These are phyloP conservation scores for Tromatobia lineatoria DNA, from an alignment of 2,888 invertebrate species.

Conservation along the genomic window DNA sequence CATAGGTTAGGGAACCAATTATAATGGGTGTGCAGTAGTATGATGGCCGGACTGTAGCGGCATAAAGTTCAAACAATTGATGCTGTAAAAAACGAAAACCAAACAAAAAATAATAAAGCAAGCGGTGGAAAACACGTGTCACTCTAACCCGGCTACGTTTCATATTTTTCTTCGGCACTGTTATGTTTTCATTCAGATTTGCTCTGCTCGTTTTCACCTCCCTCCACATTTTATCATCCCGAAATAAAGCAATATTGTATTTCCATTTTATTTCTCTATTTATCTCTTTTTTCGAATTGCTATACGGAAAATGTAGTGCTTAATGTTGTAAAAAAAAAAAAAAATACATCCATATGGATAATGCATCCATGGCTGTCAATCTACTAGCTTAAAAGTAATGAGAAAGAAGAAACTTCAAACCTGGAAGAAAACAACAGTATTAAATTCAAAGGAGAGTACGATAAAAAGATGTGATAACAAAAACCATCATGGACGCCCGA, in stretches of 20 bases:
- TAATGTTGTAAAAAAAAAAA: conserved; percentile 5
- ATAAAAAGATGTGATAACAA: neutral
- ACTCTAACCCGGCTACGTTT: neutral
- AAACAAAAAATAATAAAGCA: conserved; percentile 9
- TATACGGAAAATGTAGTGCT: conserved; percentile 36
- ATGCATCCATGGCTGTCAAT: neutral
- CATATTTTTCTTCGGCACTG: conserved; percentile 2
- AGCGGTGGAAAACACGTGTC: neutral
- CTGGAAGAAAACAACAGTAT: neutral
- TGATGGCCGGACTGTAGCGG: neutral
- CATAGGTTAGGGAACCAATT: neutral
- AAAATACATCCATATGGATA: neutral
- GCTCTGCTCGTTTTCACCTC: neutral
- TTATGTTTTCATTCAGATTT: conserved; percentile 11
- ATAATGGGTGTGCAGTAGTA: neutral
- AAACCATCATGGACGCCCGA: neutral
- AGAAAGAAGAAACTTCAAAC: neutral
- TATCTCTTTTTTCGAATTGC: conserved; percentile 6
- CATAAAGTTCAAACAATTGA: conserved; percentile 6
- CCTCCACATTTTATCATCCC: conserved; percentile 21
- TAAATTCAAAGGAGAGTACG: neutral
- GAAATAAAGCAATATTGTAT: neutral
- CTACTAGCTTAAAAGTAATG: neutral
- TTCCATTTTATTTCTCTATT: conserved; percentile 34
- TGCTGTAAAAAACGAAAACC: conserved; percentile 6